Conservation (phyloP, 2,888 invertebrate species). For the Rotaria magnacalcarata region DNA sequence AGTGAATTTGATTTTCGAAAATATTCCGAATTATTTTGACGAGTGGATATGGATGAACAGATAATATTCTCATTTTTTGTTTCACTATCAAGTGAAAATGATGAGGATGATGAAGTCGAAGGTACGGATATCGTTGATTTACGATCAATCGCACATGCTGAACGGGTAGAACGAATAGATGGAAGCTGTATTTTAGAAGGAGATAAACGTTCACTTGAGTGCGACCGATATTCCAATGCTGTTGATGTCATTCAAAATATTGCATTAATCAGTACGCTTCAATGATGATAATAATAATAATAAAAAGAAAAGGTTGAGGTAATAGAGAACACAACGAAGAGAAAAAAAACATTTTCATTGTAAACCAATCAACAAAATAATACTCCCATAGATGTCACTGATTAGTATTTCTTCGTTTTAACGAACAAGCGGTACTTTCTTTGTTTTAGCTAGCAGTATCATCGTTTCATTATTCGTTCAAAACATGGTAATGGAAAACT, state of each 20-base stretch:
- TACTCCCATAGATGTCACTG: neutral
- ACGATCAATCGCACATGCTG: neutral
- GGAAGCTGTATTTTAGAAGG: neutral
- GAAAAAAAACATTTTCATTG: neutral
- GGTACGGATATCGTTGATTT: neutral
- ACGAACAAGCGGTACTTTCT: conserved; percentile 20
- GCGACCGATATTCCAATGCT: neutral
- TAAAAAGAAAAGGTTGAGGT: neutral
- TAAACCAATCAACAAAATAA: neutral
- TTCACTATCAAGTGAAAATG: conserved; percentile 1
- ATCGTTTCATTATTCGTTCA: neutral
- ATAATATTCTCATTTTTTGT: neutral
- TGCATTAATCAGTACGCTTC: neutral
- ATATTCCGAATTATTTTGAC: neutral
- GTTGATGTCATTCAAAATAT: neutral
- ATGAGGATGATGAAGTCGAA: neutral
- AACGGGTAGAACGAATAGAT: neutral
- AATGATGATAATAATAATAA: neutral
- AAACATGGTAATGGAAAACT: neutral
- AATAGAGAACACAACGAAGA: neutral
- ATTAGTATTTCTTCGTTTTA: neutral
- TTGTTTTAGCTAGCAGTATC: neutral
- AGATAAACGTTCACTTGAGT: conserved; percentile 13
- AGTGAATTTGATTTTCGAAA: conserved; percentile 30
- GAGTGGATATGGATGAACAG: neutral